Percentiles rank a stretch among this genome's conserved stretches.
phyloP scores from a whole-genome alignment of 1,140 invertebrate species.

The Philopotamus ludificatus region DNA sequence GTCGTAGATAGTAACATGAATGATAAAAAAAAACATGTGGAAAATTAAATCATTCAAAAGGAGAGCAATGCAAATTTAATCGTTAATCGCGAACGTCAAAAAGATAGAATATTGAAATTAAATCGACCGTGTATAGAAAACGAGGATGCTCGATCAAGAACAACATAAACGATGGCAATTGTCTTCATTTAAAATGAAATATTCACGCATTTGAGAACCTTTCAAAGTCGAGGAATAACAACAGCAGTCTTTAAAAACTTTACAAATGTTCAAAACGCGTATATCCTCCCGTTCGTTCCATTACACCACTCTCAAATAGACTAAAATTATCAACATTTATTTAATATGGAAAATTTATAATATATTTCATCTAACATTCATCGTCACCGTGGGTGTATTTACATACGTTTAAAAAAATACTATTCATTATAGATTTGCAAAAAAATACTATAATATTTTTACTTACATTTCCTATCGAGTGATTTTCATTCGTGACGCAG shows the following conservation, averaged over 20 bases:
- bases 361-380: conserved; percentile 37
- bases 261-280: conserved; percentile 14
- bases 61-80: background rate
- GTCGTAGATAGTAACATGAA: too few species aligned
- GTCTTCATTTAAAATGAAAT: conserved; percentile 1
- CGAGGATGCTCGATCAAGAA: too few species aligned
- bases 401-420: conserved; percentile 43
- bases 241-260: conserved; percentile 24
- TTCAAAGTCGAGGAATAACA: conserved; percentile 11
- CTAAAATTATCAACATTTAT: conserved; percentile 30
- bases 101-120: too few species aligned
- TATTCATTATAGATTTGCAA: conserved; percentile 40
- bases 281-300: too few species aligned
- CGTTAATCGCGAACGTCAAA: background rate
- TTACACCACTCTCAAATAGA: too few species aligned
- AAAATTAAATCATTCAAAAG: background rate
- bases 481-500: conserved; percentile 12
- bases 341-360: conserved; percentile 37
- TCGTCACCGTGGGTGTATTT: conserved; percentile 33
- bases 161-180: too few species aligned
- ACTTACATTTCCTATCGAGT: conserved; percentile 15
- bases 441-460: conserved; percentile 34
- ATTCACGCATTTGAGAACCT: background rate
- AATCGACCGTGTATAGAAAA: too few species aligned
- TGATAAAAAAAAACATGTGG: too few species aligned